Evolutionary conservation across 1,140 invertebrate genomes (phyloP).

Genomic region (Heliconius congener): DNA sequence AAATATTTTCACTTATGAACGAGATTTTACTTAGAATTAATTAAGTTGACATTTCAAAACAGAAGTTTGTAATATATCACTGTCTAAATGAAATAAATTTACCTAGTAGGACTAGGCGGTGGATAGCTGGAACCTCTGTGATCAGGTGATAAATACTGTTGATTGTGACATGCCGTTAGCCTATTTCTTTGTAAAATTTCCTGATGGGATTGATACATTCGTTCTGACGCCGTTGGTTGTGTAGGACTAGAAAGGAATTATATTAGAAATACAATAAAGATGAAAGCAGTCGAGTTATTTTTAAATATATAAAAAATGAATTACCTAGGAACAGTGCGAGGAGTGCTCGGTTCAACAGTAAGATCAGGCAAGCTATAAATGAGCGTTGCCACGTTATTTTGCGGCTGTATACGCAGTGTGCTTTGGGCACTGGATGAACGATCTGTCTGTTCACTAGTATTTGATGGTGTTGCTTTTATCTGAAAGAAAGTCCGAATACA

Average conservation of each 20-base stretch:
- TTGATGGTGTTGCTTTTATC: constrained; percentile 16
- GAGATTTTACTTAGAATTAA: background rate
- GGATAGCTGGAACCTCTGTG: constrained; percentile 78
- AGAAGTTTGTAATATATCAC: background rate
- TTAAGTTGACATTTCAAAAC: background rate
- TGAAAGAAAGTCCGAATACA: background rate
- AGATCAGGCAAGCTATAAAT: constrained; percentile 76
- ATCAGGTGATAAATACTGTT: constrained; percentile 74
- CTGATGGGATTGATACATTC: constrained; percentile 59
- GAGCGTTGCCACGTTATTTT: constrained; percentile 80
- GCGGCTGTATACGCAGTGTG: constrained; percentile 88
- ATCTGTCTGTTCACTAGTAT: constrained; percentile 21
- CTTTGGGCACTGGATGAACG: constrained; percentile 71
- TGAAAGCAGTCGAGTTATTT: background rate
- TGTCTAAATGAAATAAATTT: background rate
- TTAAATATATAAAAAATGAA: too few species aligned
- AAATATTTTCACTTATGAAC: background rate
- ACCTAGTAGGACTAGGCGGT: constrained; percentile 69
- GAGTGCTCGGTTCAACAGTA: constrained; percentile 51
- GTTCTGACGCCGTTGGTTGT: constrained; percentile 54
- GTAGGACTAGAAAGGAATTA: constrained; percentile 41
- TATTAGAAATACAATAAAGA: background rate
- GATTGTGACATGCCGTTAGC: constrained; percentile 45
- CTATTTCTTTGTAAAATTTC: constrained; percentile 53
- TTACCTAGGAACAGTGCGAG: constrained; percentile 8